Base-by-base conservation (phyloP, 23 tunicate genomes). In the Halocynthia roretzi region DNA sequence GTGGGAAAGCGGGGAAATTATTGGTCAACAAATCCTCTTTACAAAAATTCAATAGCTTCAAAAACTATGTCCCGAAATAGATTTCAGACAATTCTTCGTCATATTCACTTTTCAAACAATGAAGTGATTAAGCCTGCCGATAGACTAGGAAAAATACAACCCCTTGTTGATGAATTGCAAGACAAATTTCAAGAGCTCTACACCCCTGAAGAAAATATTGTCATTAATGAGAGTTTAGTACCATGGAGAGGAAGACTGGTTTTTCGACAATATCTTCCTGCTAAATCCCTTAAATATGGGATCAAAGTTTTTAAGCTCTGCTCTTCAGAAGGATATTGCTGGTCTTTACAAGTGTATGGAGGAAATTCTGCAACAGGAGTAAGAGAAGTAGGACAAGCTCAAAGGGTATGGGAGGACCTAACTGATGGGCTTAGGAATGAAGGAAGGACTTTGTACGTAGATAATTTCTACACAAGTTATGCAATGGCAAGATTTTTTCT, bases 181-280 rank as follows among this genome's bases (percentile, higher is more conserved):
- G 50, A 62, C 48, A 77, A 77, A 22, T 77, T 77, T 77, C 52
- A 77, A 77, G 54, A 48, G 48, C 63, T 77, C 6, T 77, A 51
- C 63, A 10, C 56, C 40, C 81, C 81, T 15, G 81, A 55, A 75
- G 67, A 77, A 62, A 70, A 77, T 61, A 48, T 61, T 61, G 81
- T 77, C 40, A 77, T 77, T 15, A 68, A 77, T 62, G 81, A 77
- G 81, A 77, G 70, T 62, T 61, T 77, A 48, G 70, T 77, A 8
- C 81, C 81, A 61, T 77, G 81, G 81, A 10, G 81, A 62, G 81
- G 70, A 61, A n/a, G 81, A 7, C 63, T 77, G 54, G 63, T 40
- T 48, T 77, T 77, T 56, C 62, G 81, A 48, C 81, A 77, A 6
- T 77, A 77, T 60, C 62, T 77, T 60, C 81, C 81, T 14, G 63